phyloP scores from a whole-genome alignment of 2,888 invertebrate species.

The Polymixis flavicincta region DNA sequence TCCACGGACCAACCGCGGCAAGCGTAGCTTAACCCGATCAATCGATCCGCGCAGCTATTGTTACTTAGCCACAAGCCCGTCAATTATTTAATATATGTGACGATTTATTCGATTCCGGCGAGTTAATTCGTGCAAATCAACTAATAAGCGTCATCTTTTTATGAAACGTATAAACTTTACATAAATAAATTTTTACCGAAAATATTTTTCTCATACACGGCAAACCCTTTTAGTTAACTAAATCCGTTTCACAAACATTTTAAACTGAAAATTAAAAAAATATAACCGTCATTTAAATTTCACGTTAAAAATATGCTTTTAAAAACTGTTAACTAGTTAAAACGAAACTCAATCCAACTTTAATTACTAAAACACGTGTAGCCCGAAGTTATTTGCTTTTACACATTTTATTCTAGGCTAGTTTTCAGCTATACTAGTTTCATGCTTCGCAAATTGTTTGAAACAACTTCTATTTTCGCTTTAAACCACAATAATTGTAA shows the following conservation, averaged over 20 bases:
- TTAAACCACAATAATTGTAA: conserved; percentile 28
- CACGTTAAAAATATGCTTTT: conserved; percentile 40
- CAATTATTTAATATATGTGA: no score
- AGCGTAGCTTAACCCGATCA: no score
- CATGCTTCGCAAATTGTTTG: conserved; percentile 26
- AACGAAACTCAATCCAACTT: conserved; percentile 33
- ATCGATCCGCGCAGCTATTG: no score
- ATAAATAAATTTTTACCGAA: background rate
- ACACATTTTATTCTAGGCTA: conserved; percentile 27
- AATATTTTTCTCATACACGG: background rate
- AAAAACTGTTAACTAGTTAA: conserved; percentile 52
- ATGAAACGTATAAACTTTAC: background rate
- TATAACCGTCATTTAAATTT: conserved; percentile 14
- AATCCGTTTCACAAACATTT: conserved; percentile 2
- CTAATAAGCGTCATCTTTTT: background rate
- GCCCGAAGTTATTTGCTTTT: conserved; percentile 33
- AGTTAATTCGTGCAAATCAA: no score
- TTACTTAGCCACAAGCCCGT: no score
- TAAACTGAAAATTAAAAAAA: conserved; percentile 4
- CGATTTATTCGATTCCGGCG: no score
- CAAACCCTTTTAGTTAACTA: background rate
- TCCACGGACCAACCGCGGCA: no score
- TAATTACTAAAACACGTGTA: conserved; percentile 56
- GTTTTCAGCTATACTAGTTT: conserved; percentile 24
- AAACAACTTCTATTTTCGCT: conserved; percentile 34